Base-by-base conservation (phyloP, 2,797 vertebrate species). In the Otus scops region DNA sequence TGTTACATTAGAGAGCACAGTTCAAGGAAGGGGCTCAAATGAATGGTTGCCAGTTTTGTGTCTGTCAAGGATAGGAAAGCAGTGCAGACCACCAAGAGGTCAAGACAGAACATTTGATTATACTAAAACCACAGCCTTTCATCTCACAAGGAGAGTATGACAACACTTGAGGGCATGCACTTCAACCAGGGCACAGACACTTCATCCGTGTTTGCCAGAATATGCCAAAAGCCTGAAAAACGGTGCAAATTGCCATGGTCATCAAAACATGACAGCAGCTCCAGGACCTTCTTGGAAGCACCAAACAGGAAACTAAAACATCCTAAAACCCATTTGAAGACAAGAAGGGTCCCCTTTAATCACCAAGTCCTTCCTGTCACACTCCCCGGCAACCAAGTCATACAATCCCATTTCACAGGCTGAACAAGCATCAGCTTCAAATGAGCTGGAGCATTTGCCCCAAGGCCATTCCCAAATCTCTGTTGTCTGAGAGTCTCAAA, bases 351-450 rank as follows among this genome's bases (percentile, higher is more conserved):
- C 89, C 57, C 23, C 89, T 96, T 96, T 97, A 95, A 94, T 96
- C 95, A 96, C 71, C 92, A 93, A 96, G 95, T 87, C 92, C 92
- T 91, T 88, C 84, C 91, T 8, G 1, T 97, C 93, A 95, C 81
- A 85, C 89, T 96, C 81, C 56, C 81, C 56, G 70, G 94, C 96
- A 96, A 92, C 94, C 93, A 94, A 96, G 94, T 73, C 94, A 18
- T 53, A 87, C 94, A 96, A 96, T 97, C 96, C 84, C 91, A 92
- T 97, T 96, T 97, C 96, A 97, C 95, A 94, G 94, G 74, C 96
- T 93, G 93, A 93, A 93, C 88, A 56, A 95, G 91, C 92, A 88
- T 87, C 86, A 89, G 82, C 96, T 96, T 96, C 95, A 97, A 96
- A 96, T 96, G 88, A 96, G 68, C 93, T 96, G 95, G 86, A 96